Base-by-base conservation (phyloP, 2,113 vertebrate species). In the Salvelinus namaycush region DNA sequence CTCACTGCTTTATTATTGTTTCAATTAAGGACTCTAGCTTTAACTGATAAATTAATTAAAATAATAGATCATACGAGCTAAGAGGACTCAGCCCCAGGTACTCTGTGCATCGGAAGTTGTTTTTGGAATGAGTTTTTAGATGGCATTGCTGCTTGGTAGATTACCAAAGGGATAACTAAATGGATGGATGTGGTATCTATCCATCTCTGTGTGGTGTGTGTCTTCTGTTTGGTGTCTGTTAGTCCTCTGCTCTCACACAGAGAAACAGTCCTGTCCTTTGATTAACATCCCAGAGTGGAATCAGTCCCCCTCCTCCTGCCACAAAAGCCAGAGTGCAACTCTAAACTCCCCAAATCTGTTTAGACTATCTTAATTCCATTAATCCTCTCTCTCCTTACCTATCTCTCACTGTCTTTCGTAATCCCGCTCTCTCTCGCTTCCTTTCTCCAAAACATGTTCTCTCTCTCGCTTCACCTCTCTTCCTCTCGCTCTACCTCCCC, bases 401-500 rank as follows among this genome's bases (percentile, higher is more conserved):
- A 76, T 75, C 67, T 78, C 78, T 86, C 75, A 76, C 81, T 72
- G 70, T 74, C 49, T 48, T 74, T 57, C 62, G 54, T 57, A 14
- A 49, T 54, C 27, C 27, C 44, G 60, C 76, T 81, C 81, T 77
- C 72, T 71, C 34, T 31, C 39, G 20, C 68, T 54, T 39, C 72
- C 72, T 64, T 60, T 73, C 75, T 68, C 67, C 57, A 44, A 64
- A 68, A 54, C 57, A 77, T 72, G 57, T 29, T 65, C 51, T 24
- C 26, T 13, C 48, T 13, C 20, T 24, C 4, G 66, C 51, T 76
- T 27, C 22, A 31, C 20, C 31, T 9, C 54, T 20, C 13, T 54
- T 29, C 22, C 1, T 26, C 65, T 65, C 77, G 49, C 26, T 70
- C 49, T 76, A 60, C 70, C 80, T 34, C 70, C 8, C 85, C 84